These are phyloP conservation scores for Ctenosaura bakeri DNA, from an alignment of 2,797 vertebrate species.

Conservation along the genomic window DNA sequence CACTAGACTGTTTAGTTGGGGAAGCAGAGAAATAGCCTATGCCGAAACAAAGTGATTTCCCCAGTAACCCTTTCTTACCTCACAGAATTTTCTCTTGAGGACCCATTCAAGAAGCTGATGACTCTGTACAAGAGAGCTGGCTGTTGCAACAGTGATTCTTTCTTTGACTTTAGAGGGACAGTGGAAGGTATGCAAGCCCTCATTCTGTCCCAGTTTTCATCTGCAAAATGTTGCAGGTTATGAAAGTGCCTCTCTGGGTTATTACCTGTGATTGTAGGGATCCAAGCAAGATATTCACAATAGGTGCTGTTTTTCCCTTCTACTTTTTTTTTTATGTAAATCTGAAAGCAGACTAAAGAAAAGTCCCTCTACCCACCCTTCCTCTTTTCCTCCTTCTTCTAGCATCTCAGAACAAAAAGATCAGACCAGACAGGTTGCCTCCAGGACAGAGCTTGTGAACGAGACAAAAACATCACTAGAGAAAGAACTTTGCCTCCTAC, in stretches of 20 bases:
- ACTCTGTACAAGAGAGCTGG: no score
- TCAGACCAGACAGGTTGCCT: conserved; percentile 25
- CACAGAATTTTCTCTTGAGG: no score
- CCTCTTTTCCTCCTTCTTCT: background rate
- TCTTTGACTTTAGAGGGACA: no score
- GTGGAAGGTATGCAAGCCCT: no score
- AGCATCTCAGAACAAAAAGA: conserved; percentile 36
- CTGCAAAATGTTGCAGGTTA: background rate
- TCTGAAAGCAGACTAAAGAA: background rate
- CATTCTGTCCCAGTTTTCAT: no score
- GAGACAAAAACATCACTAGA: conserved; percentile 27
- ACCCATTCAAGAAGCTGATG: no score
- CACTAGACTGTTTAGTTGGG: no score
- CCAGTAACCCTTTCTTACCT: no score
- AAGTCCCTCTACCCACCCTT: background rate
- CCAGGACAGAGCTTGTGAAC: conserved; percentile 29
- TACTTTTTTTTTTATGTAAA: background rate
- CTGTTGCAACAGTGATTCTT: background rate
- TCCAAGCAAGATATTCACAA: background rate
- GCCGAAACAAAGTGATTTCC: no score
- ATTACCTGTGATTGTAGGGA: background rate
- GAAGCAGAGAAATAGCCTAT: no score
- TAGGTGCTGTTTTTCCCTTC: background rate
- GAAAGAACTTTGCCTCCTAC: conserved; percentile 17
- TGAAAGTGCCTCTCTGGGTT: background rate